Conservation (phyloP, 2,888 invertebrate genomes). For the Himalopsyche kuldschensis region DNA sequence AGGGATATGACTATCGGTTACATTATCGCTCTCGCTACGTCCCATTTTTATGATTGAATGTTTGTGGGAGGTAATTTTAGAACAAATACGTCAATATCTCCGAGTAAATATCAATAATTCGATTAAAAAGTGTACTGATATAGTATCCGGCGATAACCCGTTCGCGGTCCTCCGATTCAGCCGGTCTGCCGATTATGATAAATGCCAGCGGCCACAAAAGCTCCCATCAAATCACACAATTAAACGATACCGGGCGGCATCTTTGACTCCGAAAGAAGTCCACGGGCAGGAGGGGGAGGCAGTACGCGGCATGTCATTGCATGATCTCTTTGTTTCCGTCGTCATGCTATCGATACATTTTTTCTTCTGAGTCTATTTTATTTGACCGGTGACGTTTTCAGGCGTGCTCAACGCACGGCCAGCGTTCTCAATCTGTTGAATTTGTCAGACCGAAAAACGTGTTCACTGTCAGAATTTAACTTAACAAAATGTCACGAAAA, state of each 20-base stretch:
- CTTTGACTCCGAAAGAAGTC: conserved; percentile 14
- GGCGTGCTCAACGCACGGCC: background rate
- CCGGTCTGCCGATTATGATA: conserved; percentile 15
- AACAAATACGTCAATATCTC: too few species aligned
- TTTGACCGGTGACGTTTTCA: conserved; percentile 1
- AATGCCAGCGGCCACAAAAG: conserved; percentile 21
- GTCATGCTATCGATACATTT: conserved; percentile 32
- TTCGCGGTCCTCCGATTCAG: background rate
- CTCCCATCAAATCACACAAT: conserved; percentile 32
- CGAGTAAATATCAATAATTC: too few species aligned
- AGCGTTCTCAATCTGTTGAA: too few species aligned
- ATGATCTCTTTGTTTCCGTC: conserved; percentile 38
- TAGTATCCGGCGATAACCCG: background rate
- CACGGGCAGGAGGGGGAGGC: background rate
- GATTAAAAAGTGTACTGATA: too few species aligned
- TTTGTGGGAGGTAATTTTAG: too few species aligned
- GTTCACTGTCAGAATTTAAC: too few species aligned
- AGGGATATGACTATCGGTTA: too few species aligned
- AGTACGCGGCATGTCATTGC: conserved; percentile 32
- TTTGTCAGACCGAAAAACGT: too few species aligned
- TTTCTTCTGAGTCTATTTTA: background rate
- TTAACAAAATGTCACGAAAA: too few species aligned
- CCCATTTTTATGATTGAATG: too few species aligned
- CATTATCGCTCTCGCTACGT: too few species aligned
- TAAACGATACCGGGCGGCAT: conserved; percentile 14